Base-by-base conservation (phyloP, 2,888 invertebrate species). In the Eulithis prunata region DNA sequence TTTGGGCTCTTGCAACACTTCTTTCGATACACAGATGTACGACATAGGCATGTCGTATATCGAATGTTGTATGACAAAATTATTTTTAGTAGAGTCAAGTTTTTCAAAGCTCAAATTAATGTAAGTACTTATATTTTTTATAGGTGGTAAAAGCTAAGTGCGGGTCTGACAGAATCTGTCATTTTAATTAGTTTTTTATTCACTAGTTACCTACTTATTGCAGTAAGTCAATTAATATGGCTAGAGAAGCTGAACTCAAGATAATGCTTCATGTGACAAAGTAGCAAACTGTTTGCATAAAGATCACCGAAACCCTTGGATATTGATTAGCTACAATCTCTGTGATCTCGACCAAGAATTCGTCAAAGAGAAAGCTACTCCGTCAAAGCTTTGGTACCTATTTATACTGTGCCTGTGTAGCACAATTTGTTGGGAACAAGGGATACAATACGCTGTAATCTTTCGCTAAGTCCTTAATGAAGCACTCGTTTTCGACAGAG, bases 381-480 rank as follows among this genome's bases (percentile, higher is more conserved):
- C 52, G 43, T 67, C 67, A 67, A 63, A 56, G 64, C 70, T 70
- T 43, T 43, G 51, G 49, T 71, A 72, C 69, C 68, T 74, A 64
- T 68, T 64, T 61, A 57, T 62, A 68, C 61, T 54, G 38, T 36
- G 57, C 51, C 57, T 56, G 62, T 63, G 65, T 54, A 52, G 62
- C 54, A 66, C 52, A 70, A 69, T 69, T 67, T 71, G 62, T 59
- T 54, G 53, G 52, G 60, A 71, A 69, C 68, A 62, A 73, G 71
- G 68, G 64, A 72, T 72, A 74, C 74, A 75, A 71, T 69, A 71
- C 72, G 62, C 71, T 72, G 64, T 74, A 77, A 78, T 77, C 77
- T 78, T 75, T 64, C 60, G 67, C 74, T 76, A 78, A 78, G 78
- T 75, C 73, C 71, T 69, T 78, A 78, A 79, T 74, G 77, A 78